Base-by-base conservation (phyloP, 2,797 vertebrate genomes). In the Coccyzus lansbergi region DNA sequence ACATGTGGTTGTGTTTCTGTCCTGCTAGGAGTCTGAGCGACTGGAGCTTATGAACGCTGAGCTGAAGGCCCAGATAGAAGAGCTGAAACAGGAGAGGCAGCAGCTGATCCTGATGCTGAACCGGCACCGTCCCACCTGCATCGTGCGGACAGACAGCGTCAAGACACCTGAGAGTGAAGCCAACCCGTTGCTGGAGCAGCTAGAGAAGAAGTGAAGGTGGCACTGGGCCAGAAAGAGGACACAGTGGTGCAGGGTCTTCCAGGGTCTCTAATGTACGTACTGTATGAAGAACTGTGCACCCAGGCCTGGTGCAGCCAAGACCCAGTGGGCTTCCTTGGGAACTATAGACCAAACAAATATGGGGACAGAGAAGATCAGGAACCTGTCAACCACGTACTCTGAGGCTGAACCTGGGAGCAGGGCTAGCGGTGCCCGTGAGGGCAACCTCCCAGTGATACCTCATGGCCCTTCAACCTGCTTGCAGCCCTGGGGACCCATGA, bases 51-150 rank as follows among this genome's bases (percentile, higher is more conserved):
- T 99, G 98, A 99, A 99, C 16, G 99, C 99, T 0, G 99, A 99
- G 95, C 98, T 99, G 70, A 99, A 99, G 97, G 98, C 99, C 46
- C 99, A 99, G 97, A 99, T 99, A 5, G 99, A 99, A 97, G 99
- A 99, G 97, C 98, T 99, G 96, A 99, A 99, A 92, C 98, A 99
- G 15, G 99, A 99, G 86, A 98, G 99, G 42, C 99, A 99, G 98
- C 99, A 99, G 96, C 98, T 99, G 86, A 99, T 99, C 95, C 97
- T 99, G 92, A 98, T 99, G 99, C 98, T 99, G 31, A 99, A 99
- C 96, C 98, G 98, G 53, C 99, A 99, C 77, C 99, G 99, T 59
- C 99, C 99, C 94, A 99, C 99, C 4, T 99, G 99, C 93, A 99
- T 99, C 3, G 99, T 99, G 94, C 97, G 99, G 92, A 99, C 99